phyloP scores from a whole-genome alignment of 2,888 invertebrate species.

The Cerceris ruficornis region DNA sequence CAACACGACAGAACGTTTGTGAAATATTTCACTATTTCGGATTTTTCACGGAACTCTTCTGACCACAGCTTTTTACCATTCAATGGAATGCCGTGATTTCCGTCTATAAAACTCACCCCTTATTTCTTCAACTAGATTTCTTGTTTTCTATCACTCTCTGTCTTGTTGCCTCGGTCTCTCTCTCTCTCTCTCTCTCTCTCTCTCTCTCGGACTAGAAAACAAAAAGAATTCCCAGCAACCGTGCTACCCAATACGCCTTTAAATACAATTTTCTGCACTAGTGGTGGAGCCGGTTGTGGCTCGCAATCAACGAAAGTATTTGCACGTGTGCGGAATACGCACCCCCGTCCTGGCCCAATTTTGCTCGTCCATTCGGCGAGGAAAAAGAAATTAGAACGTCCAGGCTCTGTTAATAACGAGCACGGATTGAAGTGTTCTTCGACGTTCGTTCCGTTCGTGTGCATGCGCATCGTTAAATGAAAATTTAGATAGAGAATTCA shows the following conservation, averaged over 20 bases:
- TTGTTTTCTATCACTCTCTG: no score
- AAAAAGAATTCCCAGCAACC: constrained; percentile 7
- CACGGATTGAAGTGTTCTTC: constrained; percentile 44
- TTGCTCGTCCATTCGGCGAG: constrained; percentile 41
- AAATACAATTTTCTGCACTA: constrained; percentile 52
- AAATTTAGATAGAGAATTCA: constrained; percentile 31
- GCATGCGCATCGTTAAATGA: constrained; percentile 14
- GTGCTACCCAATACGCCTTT: constrained; percentile 47
- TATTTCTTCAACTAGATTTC: no score
- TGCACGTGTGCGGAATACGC: constrained; percentile 51
- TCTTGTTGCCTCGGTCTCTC: no score
- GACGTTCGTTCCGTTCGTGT: constrained; percentile 1
- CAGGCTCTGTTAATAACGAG: constrained; percentile 51
- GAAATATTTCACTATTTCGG: no score
- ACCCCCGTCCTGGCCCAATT: constrained; percentile 41
- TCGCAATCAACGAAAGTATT: constrained; percentile 55
- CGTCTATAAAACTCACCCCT: constrained; percentile 14
- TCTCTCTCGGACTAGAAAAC: neutral
- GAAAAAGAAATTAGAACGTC: constrained; percentile 46
- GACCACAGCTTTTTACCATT: constrained; percentile 31
- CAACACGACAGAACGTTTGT: no score
- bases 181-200: no score
- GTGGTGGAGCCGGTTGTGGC: constrained; percentile 26
- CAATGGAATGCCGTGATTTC: constrained; percentile 9
- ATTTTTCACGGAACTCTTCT: constrained; percentile 18